Percentiles rank a stretch among this genome's conserved stretches.
These are phyloP conservation scores for Xiphias gladius DNA, from an alignment of 2,113 vertebrate species.

Conservation along the genomic window DNA sequence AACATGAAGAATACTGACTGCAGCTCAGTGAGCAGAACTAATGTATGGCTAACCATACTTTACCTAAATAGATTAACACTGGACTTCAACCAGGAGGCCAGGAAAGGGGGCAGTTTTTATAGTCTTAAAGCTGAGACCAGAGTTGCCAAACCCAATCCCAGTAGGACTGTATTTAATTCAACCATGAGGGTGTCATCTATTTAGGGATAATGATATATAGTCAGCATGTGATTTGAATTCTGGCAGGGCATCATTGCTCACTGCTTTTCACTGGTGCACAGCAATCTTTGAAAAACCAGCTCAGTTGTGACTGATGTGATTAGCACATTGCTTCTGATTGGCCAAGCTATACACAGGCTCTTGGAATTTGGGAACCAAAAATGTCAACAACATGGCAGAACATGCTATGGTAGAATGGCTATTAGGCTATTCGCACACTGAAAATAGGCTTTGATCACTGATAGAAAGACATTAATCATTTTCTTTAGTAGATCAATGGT, in stretches of 20 bases:
- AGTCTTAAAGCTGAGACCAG: not conserved
- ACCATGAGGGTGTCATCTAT: not conserved
- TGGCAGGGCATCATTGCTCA: not conserved
- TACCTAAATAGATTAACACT: constrained; percentile 41
- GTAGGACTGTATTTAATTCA: not conserved
- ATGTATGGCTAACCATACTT: constrained; percentile 30
- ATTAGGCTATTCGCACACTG: not conserved
- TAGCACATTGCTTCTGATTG: constrained; percentile 4
- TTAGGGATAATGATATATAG: not conserved
- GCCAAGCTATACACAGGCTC: not conserved
- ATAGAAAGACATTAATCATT: not conserved
- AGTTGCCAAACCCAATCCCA: not conserved
- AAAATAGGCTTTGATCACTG: not conserved
- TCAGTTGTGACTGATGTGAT: constrained; percentile 29
- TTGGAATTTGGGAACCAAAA: constrained; percentile 1
- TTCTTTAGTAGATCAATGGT: not conserved
- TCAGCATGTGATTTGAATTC: not conserved
- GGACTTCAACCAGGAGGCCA: constrained; percentile 38
- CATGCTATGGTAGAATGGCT: not conserved
- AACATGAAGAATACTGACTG: not conserved
- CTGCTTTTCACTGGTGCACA: not conserved
- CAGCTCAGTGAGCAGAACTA: constrained; percentile 34
- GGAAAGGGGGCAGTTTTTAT: not conserved
- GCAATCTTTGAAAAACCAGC: constrained; percentile 1
- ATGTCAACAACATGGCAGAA: not conserved